Percentiles rank a stretch among this genome's conserved stretches.
Evolutionary conservation across 1,140 invertebrate species (phyloP).

Genomic region (Zeugodacus cucurbitae): DNA sequence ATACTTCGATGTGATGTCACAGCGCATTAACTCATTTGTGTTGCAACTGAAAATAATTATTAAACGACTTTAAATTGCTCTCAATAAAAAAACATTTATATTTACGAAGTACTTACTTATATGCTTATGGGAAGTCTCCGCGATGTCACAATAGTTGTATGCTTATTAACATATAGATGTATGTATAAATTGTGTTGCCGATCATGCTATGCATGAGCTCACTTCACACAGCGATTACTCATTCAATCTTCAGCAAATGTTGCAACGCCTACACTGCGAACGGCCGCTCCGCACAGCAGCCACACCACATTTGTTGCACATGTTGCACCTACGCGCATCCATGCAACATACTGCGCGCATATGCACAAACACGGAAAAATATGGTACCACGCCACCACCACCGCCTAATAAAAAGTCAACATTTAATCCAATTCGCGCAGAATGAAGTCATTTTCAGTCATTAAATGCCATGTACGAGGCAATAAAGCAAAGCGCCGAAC

Average conservation of each 20-base stretch:
- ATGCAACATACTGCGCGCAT: background rate
- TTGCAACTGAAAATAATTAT: background rate
- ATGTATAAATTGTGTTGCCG: background rate
- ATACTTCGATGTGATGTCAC: background rate
- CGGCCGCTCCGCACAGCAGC: background rate
- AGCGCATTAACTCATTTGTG: background rate
- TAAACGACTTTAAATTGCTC: background rate
- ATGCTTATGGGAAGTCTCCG: background rate
- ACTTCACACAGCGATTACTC: constrained; percentile 18
- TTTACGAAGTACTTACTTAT: constrained; percentile 1
- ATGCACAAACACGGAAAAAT: background rate
- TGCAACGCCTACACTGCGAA: background rate
- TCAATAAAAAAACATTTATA: constrained; percentile 6
- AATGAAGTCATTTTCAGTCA: constrained; percentile 35
- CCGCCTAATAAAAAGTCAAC: constrained; percentile 23
- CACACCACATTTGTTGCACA: constrained; percentile 37
- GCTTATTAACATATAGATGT: background rate
- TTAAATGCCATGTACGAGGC: constrained; percentile 29
- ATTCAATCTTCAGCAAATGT: constrained; percentile 4
- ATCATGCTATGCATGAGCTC: background rate
- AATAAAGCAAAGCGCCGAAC: constrained; percentile 20
- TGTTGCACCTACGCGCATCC: constrained; percentile 36
- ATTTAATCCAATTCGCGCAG: constrained; percentile 35
- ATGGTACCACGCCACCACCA: background rate
- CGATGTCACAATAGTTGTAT: background rate